Evolutionary conservation across 2,797 vertebrate genomes (phyloP).

Genomic region (Thunnus albacares): DNA sequence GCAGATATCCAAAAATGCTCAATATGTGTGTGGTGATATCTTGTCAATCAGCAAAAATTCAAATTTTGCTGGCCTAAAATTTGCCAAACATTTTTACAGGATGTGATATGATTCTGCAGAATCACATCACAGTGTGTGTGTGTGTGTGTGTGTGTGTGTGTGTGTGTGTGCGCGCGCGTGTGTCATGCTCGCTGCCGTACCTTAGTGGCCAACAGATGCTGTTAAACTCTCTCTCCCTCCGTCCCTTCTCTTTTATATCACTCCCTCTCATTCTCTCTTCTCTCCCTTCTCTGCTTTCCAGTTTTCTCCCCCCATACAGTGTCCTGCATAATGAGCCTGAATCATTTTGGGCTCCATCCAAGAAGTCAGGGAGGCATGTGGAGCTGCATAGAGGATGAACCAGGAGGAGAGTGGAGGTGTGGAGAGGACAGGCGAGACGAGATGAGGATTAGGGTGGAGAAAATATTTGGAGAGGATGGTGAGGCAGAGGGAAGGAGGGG

Average conservation of each 20-base stretch:
- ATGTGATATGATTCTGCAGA: slow-evolving; percentile 11
- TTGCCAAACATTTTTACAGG: slow-evolving; percentile 15
- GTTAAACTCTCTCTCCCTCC: slow-evolving; percentile 56
- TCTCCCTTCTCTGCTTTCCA: slow-evolving; percentile 32
- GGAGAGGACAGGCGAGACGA: slow-evolving; percentile 16
- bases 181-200: slow-evolving; percentile 48
- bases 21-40: slow-evolving; percentile 3
- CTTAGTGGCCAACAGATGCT: slow-evolving; percentile 75
- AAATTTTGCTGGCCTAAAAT: background rate
- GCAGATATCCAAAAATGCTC: background rate
- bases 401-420: slow-evolving; percentile 25
- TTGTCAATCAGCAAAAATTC: slow-evolving; percentile 31
- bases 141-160: slow-evolving; percentile 27
- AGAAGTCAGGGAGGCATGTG: slow-evolving; percentile 50
- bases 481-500: background rate
- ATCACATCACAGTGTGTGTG: background rate
- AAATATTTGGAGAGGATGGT: background rate
- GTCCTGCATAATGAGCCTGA: slow-evolving; percentile 75
- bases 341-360: slow-evolving; percentile 72
- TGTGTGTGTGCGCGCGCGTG: slow-evolving; percentile 23
- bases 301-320: slow-evolving; percentile 44
- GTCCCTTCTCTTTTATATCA: slow-evolving; percentile 19
- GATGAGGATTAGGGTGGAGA: background rate
- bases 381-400: slow-evolving; percentile 23
- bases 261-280: slow-evolving; percentile 33